Base-by-base conservation (phyloP, 2,113 vertebrate genomes). In the Phalacrocorax aristotelis region DNA sequence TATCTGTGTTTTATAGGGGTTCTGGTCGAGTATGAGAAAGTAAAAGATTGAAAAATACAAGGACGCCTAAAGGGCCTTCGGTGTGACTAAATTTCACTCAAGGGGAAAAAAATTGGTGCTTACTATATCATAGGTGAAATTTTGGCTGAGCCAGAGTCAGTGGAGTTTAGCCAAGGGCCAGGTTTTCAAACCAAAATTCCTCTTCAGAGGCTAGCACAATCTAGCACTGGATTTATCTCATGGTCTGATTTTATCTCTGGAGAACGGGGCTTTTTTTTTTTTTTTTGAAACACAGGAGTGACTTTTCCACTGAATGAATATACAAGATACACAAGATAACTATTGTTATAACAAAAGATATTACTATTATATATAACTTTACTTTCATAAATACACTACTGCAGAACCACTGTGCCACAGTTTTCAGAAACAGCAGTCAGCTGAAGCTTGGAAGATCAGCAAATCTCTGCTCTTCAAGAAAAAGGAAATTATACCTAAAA, bases 401-500 rank as follows among this genome's bases (percentile, higher is more conserved):
- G 2, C 65, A 96, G 44, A 88, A 48, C 11, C 42, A 62, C 30
- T 48, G 13, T 57, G 66, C 21, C 44, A 64, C 13, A 58, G 6
- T 74, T 85, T 36, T 58, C 85, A 77, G 81, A 76, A 95, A 60
- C 32, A 62, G n/a, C 54, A 75, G 46, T 29, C 85, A 80, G 62
- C 34, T 81, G 46, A 92, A 77, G n/a, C 30, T 61, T 60, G 83
- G 55, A 78, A 23, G 30, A 81, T 38, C 26, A 76, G 49, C 21
- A 87, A 91, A 95, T 65, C 23, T 14, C 51, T 36, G 62, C 26
- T 95, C 83, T 95, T 87, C 62, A 89, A 72, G 75, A 93, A 87
- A 93, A 34, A 93, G 18, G 4, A 36, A 91, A 79, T 34, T 69
- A 82, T 29, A 74, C 11, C 25, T 72, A 87, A 92, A 87, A 79